A percentile compares a stretch with the other conserved stretches of the same genome.
Conservation (phyloP, 2,888 invertebrate genomes). For the Spialia ferax region DNA sequence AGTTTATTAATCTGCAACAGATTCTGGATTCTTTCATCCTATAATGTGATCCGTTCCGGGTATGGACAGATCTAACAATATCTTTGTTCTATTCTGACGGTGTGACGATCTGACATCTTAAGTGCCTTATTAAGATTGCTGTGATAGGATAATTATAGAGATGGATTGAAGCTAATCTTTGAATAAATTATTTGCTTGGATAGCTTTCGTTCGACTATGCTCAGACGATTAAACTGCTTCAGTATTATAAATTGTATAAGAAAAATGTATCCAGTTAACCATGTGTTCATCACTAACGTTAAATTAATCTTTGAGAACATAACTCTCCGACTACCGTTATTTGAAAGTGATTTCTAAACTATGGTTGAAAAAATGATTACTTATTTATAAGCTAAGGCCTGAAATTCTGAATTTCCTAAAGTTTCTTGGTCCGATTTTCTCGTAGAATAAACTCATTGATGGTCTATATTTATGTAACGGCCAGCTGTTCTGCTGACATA, state of each 20-base stretch:
- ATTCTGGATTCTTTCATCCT: conserved; percentile 29
- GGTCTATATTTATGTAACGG: conserved; percentile 25
- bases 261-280: neutral
- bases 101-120: conserved; percentile 22
- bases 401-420: too few relatives aligned
- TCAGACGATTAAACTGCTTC: conserved; percentile 5
- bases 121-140: conserved; percentile 16
- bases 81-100: conserved; percentile 23
- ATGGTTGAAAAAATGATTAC: neutral
- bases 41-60: conserved; percentile 22
- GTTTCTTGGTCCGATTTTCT: too few relatives aligned
- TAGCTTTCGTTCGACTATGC: conserved; percentile 2
- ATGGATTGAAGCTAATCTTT: conserved; percentile 19
- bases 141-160: conserved; percentile 31
- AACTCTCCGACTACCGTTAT: neutral
- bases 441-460: conserved; percentile 24
- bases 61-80: conserved; percentile 27
- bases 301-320: neutral
- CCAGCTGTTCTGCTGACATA: conserved; percentile 36
- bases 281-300: neutral
- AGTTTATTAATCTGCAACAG: neutral
- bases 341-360: neutral
- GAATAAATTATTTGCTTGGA: conserved; percentile 15
- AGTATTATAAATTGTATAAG: conserved; percentile 2
- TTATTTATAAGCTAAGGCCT: neutral